These are phyloP conservation scores for Enteromius viviparus DNA, from an alignment of 2,797 vertebrate species.

Conservation along the genomic window DNA sequence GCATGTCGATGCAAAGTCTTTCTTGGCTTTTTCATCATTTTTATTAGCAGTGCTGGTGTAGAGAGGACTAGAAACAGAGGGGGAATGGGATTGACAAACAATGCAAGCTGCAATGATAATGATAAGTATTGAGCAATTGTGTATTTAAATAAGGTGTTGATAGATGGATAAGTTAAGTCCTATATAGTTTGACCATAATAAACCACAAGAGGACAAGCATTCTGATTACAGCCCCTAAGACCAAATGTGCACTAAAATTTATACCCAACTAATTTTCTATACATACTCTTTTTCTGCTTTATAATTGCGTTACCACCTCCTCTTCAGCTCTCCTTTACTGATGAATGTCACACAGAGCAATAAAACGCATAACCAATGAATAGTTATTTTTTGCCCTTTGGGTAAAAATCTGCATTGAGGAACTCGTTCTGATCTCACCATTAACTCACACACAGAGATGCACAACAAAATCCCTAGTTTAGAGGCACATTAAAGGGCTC, in stretches of 20 bases:
- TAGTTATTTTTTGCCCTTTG: conserved; percentile 41
- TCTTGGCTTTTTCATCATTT: not conserved
- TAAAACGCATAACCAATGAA: conserved; percentile 39
- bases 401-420: conserved; percentile 28
- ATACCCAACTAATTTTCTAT: not conserved
- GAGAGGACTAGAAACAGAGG: not conserved
- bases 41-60: not conserved
- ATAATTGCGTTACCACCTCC: not conserved
- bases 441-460: conserved; percentile 46
- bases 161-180: not conserved
- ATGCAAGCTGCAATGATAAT: not conserved
- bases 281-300: conserved; percentile 9
- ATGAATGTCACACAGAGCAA: conserved; percentile 34
- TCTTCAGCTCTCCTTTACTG: conserved; percentile 41
- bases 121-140: not conserved
- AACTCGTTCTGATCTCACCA: conserved; percentile 37
- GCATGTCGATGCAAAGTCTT: not conserved
- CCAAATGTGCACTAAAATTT: conserved; percentile 2
- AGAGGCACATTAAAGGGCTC: conserved; percentile 43
- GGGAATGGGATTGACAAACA: not conserved
- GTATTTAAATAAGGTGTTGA: not conserved
- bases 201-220: not conserved
- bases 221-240: not conserved
- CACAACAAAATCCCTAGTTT: conserved; percentile 32
- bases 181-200: not conserved